A percentile compares a stretch with the other conserved stretches of the same genome.
phyloP scores from a whole-genome alignment of 2,113 vertebrate species.

The Scytalopus superciliaris region DNA sequence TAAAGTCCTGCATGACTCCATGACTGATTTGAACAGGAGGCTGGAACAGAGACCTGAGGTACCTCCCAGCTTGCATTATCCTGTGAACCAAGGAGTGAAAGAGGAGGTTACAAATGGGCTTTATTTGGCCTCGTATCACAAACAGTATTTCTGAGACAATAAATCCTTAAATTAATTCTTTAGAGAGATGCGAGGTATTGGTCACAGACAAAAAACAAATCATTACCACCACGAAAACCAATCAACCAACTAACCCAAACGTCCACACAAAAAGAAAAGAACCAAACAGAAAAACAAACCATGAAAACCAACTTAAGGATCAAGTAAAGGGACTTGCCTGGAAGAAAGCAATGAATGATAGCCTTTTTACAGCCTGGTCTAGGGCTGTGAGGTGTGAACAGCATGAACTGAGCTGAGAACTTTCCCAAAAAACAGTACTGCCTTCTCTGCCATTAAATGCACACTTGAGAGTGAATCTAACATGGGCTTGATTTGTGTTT shows the following conservation, averaged over 20 bases:
- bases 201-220: background rate
- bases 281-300: background rate
- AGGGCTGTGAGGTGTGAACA: background rate
- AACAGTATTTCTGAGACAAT: background rate
- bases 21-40: background rate
- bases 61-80: background rate
- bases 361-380: background rate
- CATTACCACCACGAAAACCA: background rate
- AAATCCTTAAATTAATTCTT: background rate
- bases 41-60: background rate
- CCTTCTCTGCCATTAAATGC: background rate
- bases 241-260: background rate
- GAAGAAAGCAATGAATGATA: background rate
- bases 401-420: background rate
- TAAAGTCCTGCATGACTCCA: background rate
- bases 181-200: background rate
- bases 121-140: background rate
- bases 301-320: background rate
- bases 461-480: background rate
- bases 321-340: background rate
- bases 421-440: background rate
- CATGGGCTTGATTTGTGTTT: background rate
- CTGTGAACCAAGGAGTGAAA: background rate
- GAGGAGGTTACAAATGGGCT: background rate
- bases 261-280: background rate